Conservation (phyloP, 2,113 vertebrate genomes). For the Furnarius figulus region DNA sequence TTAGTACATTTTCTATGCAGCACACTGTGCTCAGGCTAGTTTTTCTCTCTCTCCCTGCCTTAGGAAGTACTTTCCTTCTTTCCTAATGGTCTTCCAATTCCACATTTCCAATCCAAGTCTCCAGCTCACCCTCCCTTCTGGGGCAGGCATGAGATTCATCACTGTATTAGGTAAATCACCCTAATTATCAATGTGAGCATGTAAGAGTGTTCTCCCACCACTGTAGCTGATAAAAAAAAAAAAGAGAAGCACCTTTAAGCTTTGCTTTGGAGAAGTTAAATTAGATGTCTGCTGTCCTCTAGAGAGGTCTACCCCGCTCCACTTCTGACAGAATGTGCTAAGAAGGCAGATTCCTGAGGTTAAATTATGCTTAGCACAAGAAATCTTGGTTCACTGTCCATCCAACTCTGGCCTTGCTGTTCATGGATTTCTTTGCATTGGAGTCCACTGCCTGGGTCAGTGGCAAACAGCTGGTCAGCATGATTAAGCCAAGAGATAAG, state of each 20-base stretch:
- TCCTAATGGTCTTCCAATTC: not conserved
- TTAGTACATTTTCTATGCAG: fast-evolving
- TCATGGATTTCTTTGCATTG: not conserved
- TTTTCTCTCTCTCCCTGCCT: not conserved
- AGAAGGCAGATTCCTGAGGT: not conserved
- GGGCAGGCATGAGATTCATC: not conserved
- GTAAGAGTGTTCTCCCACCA: not conserved
- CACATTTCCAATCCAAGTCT: not conserved
- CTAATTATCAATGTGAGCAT: not conserved
- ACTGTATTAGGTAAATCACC: not conserved
- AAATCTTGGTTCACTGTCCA: not conserved
- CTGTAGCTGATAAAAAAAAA: not conserved
- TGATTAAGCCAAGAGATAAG: not conserved
- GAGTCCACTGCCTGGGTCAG: not conserved
- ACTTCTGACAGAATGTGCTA: not conserved
- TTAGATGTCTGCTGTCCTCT: not conserved
- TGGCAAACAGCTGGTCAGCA: not conserved
- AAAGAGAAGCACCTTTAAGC: not conserved
- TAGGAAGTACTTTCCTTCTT: not conserved
- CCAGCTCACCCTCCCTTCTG: not conserved
- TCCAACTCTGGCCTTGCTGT: not conserved
- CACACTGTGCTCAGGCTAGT: not conserved
- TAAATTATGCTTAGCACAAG: not conserved
- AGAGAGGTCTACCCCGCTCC: not conserved
- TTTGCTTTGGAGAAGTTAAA: not conserved